Base-by-base conservation (phyloP, 2,888 invertebrate genomes). In the Ormyrus rosae region DNA sequence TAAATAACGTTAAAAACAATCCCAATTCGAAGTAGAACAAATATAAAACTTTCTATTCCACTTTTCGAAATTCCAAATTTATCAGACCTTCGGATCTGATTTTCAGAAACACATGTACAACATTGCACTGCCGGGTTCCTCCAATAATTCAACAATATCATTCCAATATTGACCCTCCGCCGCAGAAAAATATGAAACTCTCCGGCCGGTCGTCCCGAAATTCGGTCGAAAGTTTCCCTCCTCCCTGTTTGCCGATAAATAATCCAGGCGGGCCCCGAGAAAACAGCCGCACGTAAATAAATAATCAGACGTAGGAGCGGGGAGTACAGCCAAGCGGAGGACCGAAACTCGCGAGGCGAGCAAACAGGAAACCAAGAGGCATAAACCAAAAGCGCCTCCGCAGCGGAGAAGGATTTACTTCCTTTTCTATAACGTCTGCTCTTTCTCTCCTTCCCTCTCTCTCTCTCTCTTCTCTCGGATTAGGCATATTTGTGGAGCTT, bases 401-500 rank as follows among this genome's bases (percentile, higher is more conserved):
- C 13, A 45, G 46, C n/a, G 10, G 10, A 19, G 19, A 51, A 64
- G 65, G 64, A 56, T 71, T 71, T 56, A 51, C 65, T 71, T 71
- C 51, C 50, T 71, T 78, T 19, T 71, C 53, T 71, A 45, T 58
- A 64, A 19, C 19, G 19, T 71, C 13, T 71, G 71, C 78, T 61
- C 67, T 45, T 71, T 71, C 19, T 19, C 19, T 19, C 2, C 19
- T 19, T 19, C 2, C 19, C 2, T 19, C 19, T 19, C 19, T 19
- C 19, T 19, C 19, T 19, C 19, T 19, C 19, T 58, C 51, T 65
- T 9, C 51, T 45, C 13, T 19, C 60, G 61, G 69, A 65, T 71
- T 71, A 71, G 65, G 67, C 53, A 76, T 69, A 76, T 76, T 69
- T 78, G 58, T 55, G 53, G 60, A 70, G 72, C 61, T 78, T 73